A percentile compares a stretch with the other conserved stretches of the same genome.
These are phyloP conservation scores for Plectropomus leopardus DNA, from an alignment of 2,113 vertebrate species.

Conservation along the genomic window DNA sequence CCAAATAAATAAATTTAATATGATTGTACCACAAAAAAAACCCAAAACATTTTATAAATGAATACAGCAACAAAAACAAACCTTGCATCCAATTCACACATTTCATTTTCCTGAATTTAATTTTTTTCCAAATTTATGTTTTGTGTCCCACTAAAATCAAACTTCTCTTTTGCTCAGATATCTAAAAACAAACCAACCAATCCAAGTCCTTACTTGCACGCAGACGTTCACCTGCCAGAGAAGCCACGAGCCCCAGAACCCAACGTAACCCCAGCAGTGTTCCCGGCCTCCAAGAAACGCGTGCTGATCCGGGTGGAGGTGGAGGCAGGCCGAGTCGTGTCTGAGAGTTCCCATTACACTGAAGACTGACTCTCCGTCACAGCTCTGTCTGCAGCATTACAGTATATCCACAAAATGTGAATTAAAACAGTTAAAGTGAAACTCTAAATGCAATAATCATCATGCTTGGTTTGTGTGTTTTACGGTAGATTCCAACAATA, in stretches of 20 bases:
- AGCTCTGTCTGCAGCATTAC: background rate
- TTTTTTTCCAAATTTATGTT: conserved; percentile 9
- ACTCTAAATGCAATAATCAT: background rate
- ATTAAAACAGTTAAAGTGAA: background rate
- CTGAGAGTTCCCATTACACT: conserved; percentile 66
- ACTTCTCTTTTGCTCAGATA: conserved; percentile 78
- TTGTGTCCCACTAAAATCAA: conserved; percentile 63
- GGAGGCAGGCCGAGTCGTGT: conserved; percentile 66
- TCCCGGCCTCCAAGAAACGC: conserved; percentile 50
- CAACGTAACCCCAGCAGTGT: fast-evolving
- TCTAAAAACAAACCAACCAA: conserved; percentile 77
- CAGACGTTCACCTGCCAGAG: conserved; percentile 60
- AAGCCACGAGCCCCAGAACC: conserved; percentile 21
- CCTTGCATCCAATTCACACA: background rate
- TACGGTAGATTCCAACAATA: background rate
- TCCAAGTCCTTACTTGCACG: conserved; percentile 76
- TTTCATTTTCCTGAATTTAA: background rate
- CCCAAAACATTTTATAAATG: background rate
- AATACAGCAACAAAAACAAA: background rate
- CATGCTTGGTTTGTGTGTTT: background rate
- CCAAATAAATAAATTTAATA: background rate
- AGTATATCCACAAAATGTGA: conserved; percentile 43
- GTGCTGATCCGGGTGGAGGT: conserved; percentile 80
- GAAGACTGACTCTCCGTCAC: conserved; percentile 41
- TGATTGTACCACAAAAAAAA: background rate